Evolutionary conservation across 2,113 vertebrate species (phyloP).

Genomic region (Cairina moschata): DNA sequence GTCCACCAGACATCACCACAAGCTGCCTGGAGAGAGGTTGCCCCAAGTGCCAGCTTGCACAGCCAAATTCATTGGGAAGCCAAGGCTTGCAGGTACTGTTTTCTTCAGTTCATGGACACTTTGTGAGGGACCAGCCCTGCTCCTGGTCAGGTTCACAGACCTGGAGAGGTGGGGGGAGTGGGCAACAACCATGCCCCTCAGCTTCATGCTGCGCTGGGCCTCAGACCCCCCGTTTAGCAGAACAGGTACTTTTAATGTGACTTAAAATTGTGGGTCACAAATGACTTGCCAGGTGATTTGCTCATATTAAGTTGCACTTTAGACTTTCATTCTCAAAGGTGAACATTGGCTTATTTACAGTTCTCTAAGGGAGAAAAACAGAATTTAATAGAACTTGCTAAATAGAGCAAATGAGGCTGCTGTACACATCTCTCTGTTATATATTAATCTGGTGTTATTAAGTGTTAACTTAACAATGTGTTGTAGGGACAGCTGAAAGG

Average conservation of each 20-base stretch:
- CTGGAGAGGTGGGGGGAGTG: not conserved
- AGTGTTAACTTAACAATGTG: slow-evolving; percentile 78
- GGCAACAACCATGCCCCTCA: not conserved
- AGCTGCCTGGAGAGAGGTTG: not conserved
- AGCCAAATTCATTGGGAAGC: accelerated
- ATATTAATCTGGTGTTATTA: slow-evolving; percentile 80
- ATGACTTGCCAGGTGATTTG: not conserved
- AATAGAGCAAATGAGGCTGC: slow-evolving; percentile 66
- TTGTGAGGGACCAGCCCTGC: not conserved
- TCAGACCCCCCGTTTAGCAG: not conserved
- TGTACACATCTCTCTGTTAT: slow-evolving; percentile 66
- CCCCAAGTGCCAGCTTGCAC: not conserved
- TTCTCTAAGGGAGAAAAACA: slow-evolving; percentile 44
- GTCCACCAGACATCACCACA: not conserved
- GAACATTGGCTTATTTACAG: slow-evolving; percentile 40
- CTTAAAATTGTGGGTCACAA: not conserved
- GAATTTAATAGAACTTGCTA: slow-evolving; percentile 69
- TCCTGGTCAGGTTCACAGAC: not conserved
- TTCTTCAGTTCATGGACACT: not conserved
- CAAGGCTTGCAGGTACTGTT: not conserved
- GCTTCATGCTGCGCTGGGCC: not conserved
- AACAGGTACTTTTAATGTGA: not conserved
- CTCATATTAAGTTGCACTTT: not conserved
- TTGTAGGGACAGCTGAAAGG: slow-evolving; percentile 58
- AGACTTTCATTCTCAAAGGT: slow-evolving; percentile 25